Evolutionary conservation across 2,797 vertebrate genomes (phyloP), one percentile per base, ranked within the genome.

Genomic region (Gymnoscopelus braueri): DNA sequence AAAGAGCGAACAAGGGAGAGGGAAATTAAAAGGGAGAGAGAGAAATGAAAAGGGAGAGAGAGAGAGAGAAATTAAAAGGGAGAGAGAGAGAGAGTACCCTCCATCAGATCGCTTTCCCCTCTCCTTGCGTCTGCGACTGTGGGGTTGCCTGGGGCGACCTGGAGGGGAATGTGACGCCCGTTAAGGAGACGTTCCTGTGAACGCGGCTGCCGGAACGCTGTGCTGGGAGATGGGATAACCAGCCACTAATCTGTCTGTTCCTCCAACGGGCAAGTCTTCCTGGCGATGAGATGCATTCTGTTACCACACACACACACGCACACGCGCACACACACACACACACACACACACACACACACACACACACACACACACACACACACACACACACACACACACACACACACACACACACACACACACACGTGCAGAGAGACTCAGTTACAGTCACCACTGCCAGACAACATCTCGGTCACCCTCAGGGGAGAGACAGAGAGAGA

Each of bases 171-270:
- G 94, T 88, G 93, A 93, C 89, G 95, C 93, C 94, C 94, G 95
- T 95, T 97, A 95, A 95, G 94, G 90, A 93, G 95, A 81, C 47
- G 60, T 87, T 95, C 94, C 91, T 94, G 71, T 78, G 88, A 87
- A 89, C 83, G 80, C 56, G 39, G 39, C 8, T 44, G 75, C 78
- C 79, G 75, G 77, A 89, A 65, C 12, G 62, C 24, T 54, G 60
- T 12, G 69, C 84, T 44, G 84, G 82, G 81, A 91, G 88, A 82
- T 6, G 12, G 75, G 70, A 77, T 44, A 71, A 80, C 71, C 54
- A 74, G 70, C 63, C 72, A 39, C 81, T 91, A 85, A 88, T 91
- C 88, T 87, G 85, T 88, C 86, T 91, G 77, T 89, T 89, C 85
- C 87, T 91, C 83, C 59, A 63, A 91, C 87, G 89, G 65, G 77